Evolutionary conservation across 2,888 invertebrate species (phyloP), one percentile per base, ranked within the genome.

Genomic region (Galerucella nymphaeae): DNA sequence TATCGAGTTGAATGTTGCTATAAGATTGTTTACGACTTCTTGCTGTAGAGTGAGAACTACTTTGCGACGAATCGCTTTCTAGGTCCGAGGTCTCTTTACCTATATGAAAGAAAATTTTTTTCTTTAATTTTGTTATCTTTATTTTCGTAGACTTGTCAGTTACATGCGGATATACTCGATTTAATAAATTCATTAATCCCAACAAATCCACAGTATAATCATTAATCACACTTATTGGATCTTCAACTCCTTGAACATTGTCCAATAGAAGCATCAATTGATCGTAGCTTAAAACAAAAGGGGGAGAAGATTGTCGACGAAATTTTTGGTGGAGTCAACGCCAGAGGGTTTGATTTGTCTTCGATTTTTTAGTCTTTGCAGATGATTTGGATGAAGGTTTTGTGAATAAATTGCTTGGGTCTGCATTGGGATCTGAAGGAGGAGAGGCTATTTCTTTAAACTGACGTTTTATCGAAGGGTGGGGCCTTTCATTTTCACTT

Each of bases 281-380:
- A 41, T 61, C 23, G 41, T 41, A 61, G 16, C 41, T 23, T 61
- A 61, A 42, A 41, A 41, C n/a, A 61, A 61, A 61, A 16, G 38
- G n/a, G 1, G 61, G 61, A 23, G 58, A 23, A 38, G 58, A n/a
- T 59, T n/a, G 20, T 59, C 48, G 48, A 48, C 11, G 14, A 48
- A 48, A 48, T 48, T 48, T 48, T 14, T 48, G 48, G 48, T 48
- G 48, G 48, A 48, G 13, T 48, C 48, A 48, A 14, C 48, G 48
- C 48, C 14, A 48, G 48, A 48, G 14, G 11, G 14, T 48, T 48
- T 48, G 11, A 11, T 48, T 48, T 48, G 48, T 48, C 48, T 48
- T 48, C 13, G 48, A 13, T 18, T 14, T 6, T 11, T 59, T n/a
- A n/a, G n/a, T 18, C 18, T 55, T 55, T 55, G 16, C 16, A 55